phyloP scores from a whole-genome alignment of 35 echinoderm and acorn worm genomes.

The Heliocidaris tuberculata region DNA sequence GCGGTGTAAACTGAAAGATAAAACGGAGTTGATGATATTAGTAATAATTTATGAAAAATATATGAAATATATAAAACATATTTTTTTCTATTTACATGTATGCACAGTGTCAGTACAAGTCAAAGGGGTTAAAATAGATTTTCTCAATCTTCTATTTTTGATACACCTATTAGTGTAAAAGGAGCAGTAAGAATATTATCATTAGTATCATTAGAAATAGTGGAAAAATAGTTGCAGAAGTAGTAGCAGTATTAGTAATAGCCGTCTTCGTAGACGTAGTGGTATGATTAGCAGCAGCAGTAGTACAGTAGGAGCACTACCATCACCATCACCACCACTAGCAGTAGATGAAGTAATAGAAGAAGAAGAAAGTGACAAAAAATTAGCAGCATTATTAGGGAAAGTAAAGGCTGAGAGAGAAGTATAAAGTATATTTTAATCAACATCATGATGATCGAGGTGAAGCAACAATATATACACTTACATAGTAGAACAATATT shows the following conservation, averaged over 20 bases:
- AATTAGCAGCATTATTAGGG: not conserved
- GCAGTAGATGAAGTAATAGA: not conserved
- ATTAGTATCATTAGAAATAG: not conserved
- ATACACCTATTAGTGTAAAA: too few relatives aligned
- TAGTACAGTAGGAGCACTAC: too few relatives aligned
- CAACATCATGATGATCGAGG: too few relatives aligned
- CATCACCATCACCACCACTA: not conserved
- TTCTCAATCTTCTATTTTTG: not conserved
- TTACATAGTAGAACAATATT: too few relatives aligned
- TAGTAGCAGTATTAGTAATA: not conserved
- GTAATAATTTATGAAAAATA: not conserved
- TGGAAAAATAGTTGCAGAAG: not conserved
- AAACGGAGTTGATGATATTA: not conserved
- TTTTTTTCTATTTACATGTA: not conserved
- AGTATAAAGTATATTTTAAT: too few relatives aligned
- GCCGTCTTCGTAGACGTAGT: not conserved
- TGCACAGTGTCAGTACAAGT: not conserved
- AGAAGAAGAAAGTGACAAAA: not conserved
- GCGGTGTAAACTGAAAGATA: slow-evolving; percentile 83
- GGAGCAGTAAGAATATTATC: too few relatives aligned
- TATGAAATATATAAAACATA: not conserved
- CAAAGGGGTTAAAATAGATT: not conserved
- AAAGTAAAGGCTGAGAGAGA: not conserved
- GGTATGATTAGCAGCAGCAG: not conserved
- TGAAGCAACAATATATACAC: too few relatives aligned